Evolutionary conservation across 2,797 vertebrate genomes (phyloP).

Genomic region (Cuculus canorus): DNA sequence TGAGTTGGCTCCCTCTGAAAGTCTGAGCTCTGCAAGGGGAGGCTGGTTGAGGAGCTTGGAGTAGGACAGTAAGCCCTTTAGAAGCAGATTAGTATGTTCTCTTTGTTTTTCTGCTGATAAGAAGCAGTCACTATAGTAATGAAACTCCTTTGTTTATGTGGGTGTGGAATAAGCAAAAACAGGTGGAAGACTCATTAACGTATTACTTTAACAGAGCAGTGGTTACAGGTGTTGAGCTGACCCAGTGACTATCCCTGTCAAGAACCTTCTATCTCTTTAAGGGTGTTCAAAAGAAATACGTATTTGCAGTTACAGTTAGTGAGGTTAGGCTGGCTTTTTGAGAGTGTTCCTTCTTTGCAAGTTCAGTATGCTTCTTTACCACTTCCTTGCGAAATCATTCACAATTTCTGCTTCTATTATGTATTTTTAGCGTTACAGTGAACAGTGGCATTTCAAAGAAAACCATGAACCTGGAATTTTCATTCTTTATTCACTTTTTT

Average conservation of each 20-base stretch:
- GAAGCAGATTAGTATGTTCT: not conserved
- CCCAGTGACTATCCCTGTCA: not conserved
- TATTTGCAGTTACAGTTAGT: not conserved
- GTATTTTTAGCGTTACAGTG: slow-evolving; percentile 1
- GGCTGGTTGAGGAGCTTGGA: not conserved
- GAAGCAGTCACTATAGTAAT: not conserved
- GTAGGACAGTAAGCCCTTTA: slow-evolving; percentile 21
- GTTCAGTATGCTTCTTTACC: not conserved
- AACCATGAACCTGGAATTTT: not conserved
- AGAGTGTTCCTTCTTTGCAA: not conserved
- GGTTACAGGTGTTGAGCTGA: not conserved
- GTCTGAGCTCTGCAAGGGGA: not conserved
- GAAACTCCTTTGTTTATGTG: not conserved
- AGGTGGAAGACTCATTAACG: not conserved
- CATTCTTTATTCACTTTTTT: not conserved
- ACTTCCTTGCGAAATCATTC: slow-evolving; percentile 32
- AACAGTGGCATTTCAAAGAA: not conserved
- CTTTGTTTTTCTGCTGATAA: not conserved
- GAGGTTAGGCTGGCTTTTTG: not conserved
- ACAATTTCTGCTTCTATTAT: not conserved
- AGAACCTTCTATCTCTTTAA: not conserved
- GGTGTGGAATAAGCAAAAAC: not conserved
- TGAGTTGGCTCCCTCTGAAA: not conserved
- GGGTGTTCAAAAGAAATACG: not conserved
- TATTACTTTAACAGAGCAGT: not conserved